A percentile compares a stretch with the other conserved stretches of the same genome.
Conservation (phyloP, 2,888 invertebrate species). For the Apamea sordens region DNA sequence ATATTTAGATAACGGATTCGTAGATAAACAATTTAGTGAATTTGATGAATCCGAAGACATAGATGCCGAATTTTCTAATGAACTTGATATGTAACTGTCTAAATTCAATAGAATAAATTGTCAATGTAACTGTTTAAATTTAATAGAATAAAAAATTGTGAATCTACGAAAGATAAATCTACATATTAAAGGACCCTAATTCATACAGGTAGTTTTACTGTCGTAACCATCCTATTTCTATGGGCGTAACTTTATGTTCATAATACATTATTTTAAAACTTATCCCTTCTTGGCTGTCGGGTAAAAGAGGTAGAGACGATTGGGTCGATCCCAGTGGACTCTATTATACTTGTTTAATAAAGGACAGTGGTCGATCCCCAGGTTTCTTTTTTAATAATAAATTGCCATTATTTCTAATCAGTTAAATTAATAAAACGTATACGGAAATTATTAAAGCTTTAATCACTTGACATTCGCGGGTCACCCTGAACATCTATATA, state of each 20-base stretch:
- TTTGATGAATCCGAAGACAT: conserved; percentile 86
- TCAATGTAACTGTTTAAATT: not conserved
- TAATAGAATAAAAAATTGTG: not conserved
- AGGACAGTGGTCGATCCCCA: too few relatives aligned
- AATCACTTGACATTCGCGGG: conserved; percentile 21
- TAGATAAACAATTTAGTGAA: conserved; percentile 86
- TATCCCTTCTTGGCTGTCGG: not conserved
- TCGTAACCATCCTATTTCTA: too few relatives aligned
- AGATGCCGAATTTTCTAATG: conserved; percentile 77
- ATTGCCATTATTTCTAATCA: not conserved
- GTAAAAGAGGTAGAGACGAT: not conserved
- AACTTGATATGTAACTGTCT: conserved; percentile 33
- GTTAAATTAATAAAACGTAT: not conserved
- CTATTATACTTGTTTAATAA: too few relatives aligned
- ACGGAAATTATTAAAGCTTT: not conserved
- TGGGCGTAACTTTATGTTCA: not conserved
- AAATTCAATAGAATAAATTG: not conserved
- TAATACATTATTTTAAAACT: not conserved
- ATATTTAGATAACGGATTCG: conserved; percentile 87
- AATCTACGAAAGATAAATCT: not conserved
- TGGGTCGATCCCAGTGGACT: not conserved
- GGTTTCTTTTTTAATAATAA: not conserved
- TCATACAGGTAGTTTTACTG: not conserved
- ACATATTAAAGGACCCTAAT: not conserved
- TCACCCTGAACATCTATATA: too few relatives aligned